A percentile compares a stretch with the other conserved stretches of the same genome.
phyloP scores from a whole-genome alignment of 2,113 vertebrate species.

The Phalacrocorax brasilianus region DNA sequence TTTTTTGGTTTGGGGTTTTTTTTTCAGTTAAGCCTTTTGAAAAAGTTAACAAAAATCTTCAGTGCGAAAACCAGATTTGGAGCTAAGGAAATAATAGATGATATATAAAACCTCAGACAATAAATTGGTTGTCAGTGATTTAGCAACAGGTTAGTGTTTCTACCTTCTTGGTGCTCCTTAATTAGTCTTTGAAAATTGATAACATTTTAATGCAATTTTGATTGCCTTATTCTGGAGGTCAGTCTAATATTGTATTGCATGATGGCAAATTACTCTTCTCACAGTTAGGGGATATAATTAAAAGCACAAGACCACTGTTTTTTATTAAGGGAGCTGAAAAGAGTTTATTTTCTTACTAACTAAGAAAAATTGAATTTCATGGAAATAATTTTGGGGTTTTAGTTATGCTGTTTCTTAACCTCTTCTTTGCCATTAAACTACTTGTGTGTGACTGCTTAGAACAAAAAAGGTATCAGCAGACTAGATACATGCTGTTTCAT shows the following conservation, averaged over 20 bases:
- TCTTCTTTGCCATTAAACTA: not conserved
- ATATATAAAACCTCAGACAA: slow-evolving; percentile 23
- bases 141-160: slow-evolving; percentile 43
- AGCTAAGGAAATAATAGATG: not conserved
- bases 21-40: not conserved
- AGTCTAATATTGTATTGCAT: slow-evolving; percentile 15
- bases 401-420: not conserved
- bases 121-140: slow-evolving; percentile 21
- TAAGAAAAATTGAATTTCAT: slow-evolving; percentile 25
- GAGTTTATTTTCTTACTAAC: slow-evolving; percentile 23
- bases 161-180: not conserved
- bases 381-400: not conserved
- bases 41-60: slow-evolving; percentile 30
- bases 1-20: too few relatives aligned
- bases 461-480: not conserved
- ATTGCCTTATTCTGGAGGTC: slow-evolving; percentile 45
- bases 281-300: slow-evolving; percentile 39
- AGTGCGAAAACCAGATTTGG: not conserved
- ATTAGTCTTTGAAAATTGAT: slow-evolving; percentile 32
- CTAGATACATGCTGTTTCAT: not conserved
- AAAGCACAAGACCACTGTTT: not conserved
- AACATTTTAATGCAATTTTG: slow-evolving; percentile 27
- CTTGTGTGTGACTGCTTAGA: not conserved
- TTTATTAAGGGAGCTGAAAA: slow-evolving; percentile 25
- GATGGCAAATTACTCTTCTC: slow-evolving; percentile 42